These are phyloP conservation scores for Drosophila teissieri DNA, from an alignment of 1,140 invertebrate species.

Conservation along the genomic window DNA sequence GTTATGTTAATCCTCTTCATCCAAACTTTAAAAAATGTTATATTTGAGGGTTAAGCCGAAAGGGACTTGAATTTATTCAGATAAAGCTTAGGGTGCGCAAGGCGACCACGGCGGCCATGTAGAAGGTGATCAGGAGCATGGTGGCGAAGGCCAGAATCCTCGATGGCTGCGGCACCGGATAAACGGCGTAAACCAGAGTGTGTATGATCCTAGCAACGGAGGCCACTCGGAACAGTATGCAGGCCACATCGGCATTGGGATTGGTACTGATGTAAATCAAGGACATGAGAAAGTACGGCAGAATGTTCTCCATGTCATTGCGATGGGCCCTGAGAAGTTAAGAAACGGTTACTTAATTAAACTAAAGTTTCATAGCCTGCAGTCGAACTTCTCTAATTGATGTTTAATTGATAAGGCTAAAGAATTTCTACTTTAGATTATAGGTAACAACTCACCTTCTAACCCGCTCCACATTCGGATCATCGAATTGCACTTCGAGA, in stretches of 20 bases:
- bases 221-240: constrained; percentile 86
- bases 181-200: constrained; percentile 87
- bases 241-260: constrained; percentile 85
- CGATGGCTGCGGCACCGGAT: constrained; percentile 86
- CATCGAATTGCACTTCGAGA: constrained; percentile 74
- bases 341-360: not conserved
- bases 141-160: constrained; percentile 86
- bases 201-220: constrained; percentile 86
- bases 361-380: not conserved
- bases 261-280: constrained; percentile 87
- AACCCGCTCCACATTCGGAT: constrained; percentile 81
- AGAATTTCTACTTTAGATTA: not conserved
- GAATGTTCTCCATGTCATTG: constrained; percentile 90
- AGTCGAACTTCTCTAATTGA: not conserved
- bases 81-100: constrained; percentile 64
- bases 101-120: constrained; percentile 85
- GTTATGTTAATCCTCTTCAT: not conserved
- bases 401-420: no score
- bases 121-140: constrained; percentile 85
- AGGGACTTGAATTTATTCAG: constrained; percentile 24
- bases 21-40: not conserved
- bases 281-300: constrained; percentile 87
- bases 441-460: constrained; percentile 60
- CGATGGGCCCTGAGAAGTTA: constrained; percentile 86
- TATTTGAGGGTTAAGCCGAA: not conserved